These are phyloP conservation scores for Tigriopus californicus DNA, from an alignment of 2,888 invertebrate genomes.

Conservation along the genomic window DNA sequence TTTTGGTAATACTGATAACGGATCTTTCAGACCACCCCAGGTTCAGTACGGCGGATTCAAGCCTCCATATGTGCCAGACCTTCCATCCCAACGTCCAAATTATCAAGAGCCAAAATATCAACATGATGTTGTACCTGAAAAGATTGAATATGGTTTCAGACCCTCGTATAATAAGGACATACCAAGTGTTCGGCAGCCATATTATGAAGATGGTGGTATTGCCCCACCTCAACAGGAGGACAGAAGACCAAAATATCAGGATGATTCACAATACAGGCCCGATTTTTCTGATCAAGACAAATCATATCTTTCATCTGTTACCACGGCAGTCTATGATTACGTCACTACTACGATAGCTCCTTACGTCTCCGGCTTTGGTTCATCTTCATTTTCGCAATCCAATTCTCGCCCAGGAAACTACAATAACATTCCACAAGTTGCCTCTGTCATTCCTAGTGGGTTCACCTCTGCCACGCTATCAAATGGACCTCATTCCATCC, in stretches of 20 bases:
- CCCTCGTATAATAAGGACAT: neutral
- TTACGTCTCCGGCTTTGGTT: neutral
- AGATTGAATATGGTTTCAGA: neutral
- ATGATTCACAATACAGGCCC: no score
- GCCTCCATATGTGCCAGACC: neutral
- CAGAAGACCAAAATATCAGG: no score
- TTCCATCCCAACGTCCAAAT: neutral
- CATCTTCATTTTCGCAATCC: neutral
- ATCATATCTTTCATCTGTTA: neutral
- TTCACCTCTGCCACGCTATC: constrained; percentile 12
- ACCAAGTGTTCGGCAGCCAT: no score
- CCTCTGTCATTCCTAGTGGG: constrained; percentile 6
- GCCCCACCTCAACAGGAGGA: no score
- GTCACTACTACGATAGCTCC: neutral
- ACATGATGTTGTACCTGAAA: neutral
- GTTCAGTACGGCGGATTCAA: constrained; percentile 11
- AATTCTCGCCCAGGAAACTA: neutral
- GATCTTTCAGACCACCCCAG: neutral
- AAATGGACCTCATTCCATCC: constrained; percentile 9
- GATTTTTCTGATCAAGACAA: no score
- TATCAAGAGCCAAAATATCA: neutral
- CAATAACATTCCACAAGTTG: neutral
- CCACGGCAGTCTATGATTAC: neutral
- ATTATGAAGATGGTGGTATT: no score
- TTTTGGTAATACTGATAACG: no score